A percentile compares a stretch with the other conserved stretches of the same genome.
These are phyloP conservation scores for Hyperoplus immaculatus DNA, from an alignment of 2,797 vertebrate genomes.

Conservation along the genomic window DNA sequence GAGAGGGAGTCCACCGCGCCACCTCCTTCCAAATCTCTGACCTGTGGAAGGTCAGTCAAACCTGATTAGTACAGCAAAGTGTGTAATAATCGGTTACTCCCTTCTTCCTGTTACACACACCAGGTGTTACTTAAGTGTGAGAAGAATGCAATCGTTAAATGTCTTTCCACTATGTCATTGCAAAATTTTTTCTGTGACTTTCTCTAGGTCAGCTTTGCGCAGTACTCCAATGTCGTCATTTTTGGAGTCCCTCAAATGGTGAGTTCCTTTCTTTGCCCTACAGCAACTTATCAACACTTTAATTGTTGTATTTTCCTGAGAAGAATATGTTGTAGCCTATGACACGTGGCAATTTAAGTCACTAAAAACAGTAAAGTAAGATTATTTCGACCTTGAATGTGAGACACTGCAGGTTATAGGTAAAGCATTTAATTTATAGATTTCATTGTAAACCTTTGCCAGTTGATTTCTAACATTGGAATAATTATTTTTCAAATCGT, in stretches of 20 bases:
- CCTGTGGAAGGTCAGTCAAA: slow-evolving; percentile 92
- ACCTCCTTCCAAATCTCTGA: slow-evolving; percentile 93
- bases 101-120: neutral
- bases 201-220: slow-evolving; percentile 91
- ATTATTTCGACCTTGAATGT: neutral
- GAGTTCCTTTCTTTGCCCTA: slow-evolving; percentile 68
- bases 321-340: neutral
- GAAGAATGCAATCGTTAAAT: neutral
- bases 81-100: neutral
- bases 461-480: too few relatives aligned
- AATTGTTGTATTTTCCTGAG: neutral
- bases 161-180: slow-evolving; percentile 1
- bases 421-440: neutral
- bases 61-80: neutral
- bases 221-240: slow-evolving; percentile 92
- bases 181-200: slow-evolving; percentile 31
- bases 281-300: neutral
- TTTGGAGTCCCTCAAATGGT: slow-evolving; percentile 99
- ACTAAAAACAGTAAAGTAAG: neutral
- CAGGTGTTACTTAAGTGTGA: neutral
- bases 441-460: too few relatives aligned
- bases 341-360: neutral
- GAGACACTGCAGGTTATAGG: neutral
- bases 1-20: slow-evolving; percentile 88
- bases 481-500: too few relatives aligned